A percentile compares a stretch with the other conserved stretches of the same genome.
Evolutionary conservation across 1,140 invertebrate species (phyloP).

Genomic region (Sitophilus oryzae): DNA sequence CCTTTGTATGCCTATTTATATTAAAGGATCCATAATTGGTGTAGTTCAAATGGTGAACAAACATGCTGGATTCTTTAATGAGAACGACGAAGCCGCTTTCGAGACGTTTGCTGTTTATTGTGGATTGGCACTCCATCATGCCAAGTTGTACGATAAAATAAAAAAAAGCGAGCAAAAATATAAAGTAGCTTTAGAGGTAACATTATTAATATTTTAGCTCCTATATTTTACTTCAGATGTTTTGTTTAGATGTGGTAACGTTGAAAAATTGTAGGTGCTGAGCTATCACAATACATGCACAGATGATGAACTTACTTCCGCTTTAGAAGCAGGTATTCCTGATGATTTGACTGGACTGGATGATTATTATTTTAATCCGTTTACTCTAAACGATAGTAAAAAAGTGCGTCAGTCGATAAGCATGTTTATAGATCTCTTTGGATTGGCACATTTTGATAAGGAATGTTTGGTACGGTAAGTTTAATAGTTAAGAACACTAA

Average conservation of each 20-base stretch:
- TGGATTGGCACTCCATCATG: slow-evolving; percentile 77
- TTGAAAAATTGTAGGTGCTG: slow-evolving; percentile 52
- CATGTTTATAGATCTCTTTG: slow-evolving; percentile 70
- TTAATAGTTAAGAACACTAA: no score
- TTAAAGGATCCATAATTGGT: slow-evolving; percentile 61
- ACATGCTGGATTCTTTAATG: slow-evolving; percentile 60
- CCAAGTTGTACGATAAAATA: slow-evolving; percentile 80
- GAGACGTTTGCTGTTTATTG: slow-evolving; percentile 81
- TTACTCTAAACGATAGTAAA: slow-evolving; percentile 58
- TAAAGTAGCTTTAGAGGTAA: slow-evolving; percentile 53
- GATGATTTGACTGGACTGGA: slow-evolving; percentile 44
- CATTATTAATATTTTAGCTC: neutral
- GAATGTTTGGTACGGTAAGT: slow-evolving; percentile 52
- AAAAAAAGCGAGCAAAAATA: slow-evolving; percentile 78
- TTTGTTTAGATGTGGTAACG: no score
- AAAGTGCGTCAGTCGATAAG: slow-evolving; percentile 65
- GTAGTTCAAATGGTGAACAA: slow-evolving; percentile 89
- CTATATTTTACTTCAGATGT: neutral
- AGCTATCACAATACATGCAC: slow-evolving; percentile 77
- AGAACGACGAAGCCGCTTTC: slow-evolving; percentile 75
- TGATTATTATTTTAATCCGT: slow-evolving; percentile 68
- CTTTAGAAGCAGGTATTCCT: slow-evolving; percentile 45
- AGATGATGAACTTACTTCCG: slow-evolving; percentile 60
- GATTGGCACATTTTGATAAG: slow-evolving; percentile 49
- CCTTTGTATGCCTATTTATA: slow-evolving; percentile 82